These are phyloP conservation scores for Epinephelus malabaricus DNA, from an alignment of 2,797 vertebrate genomes.

Conservation along the genomic window DNA sequence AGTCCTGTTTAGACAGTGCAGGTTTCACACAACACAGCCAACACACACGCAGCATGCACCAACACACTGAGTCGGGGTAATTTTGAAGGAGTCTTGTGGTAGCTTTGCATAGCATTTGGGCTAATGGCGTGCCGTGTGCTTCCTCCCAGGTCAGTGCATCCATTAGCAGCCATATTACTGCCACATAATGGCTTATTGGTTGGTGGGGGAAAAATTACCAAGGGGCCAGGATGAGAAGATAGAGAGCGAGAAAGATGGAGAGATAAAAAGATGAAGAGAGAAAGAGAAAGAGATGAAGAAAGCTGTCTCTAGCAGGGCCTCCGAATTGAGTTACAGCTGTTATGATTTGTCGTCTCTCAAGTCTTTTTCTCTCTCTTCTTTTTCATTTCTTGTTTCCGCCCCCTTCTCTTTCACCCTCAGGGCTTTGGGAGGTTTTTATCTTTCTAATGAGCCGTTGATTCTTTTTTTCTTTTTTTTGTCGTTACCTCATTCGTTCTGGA, in stretches of 20 bases:
- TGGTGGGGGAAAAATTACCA: conserved; percentile 77
- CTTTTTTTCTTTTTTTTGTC: conserved; percentile 56
- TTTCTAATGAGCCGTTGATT: conserved; percentile 79
- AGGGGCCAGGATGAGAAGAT: conserved; percentile 62
- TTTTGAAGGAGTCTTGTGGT: conserved; percentile 79
- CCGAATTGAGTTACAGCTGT: conserved; percentile 85
- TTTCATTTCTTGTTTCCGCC: conserved; percentile 72
- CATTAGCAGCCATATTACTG: conserved; percentile 85
- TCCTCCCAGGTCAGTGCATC: conserved; percentile 81
- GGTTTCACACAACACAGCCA: not conserved
- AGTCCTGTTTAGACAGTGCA: conserved; percentile 24
- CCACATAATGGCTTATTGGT: conserved; percentile 86
- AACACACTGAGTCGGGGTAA: conserved; percentile 56
- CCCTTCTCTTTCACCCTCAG: conserved; percentile 63
- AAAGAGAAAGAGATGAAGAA: conserved; percentile 67
- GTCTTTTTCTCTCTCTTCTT: conserved; percentile 72
- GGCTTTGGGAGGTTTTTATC: conserved; percentile 75
- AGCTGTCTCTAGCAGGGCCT: conserved; percentile 69
- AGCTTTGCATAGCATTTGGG: conserved; percentile 77
- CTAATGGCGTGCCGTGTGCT: conserved; percentile 73
- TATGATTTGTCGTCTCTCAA: conserved; percentile 83
- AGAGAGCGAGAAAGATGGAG: conserved; percentile 33
- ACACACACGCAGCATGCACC: not conserved
- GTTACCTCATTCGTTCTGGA: conserved; percentile 75
- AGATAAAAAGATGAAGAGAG: conserved; percentile 53